Evolutionary conservation across 2,113 vertebrate genomes (phyloP).

Genomic region (Aegotheles bennettii): DNA sequence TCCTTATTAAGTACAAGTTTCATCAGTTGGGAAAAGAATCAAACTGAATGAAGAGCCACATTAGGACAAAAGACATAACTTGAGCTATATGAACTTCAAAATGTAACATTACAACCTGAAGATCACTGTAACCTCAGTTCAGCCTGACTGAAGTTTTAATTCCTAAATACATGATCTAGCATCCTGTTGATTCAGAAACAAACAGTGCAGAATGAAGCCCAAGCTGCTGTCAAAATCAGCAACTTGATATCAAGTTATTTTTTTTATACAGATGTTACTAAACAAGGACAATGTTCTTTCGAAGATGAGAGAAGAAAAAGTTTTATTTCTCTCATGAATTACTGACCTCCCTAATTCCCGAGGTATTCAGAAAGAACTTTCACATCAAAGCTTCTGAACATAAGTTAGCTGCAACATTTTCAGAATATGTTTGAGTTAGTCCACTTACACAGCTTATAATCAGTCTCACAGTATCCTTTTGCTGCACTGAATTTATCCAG

Average conservation of each 20-base stretch:
- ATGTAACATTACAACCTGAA: fast-evolving
- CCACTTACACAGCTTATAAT: not conserved
- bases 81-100: not conserved
- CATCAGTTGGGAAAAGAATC: not conserved
- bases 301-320: too few species aligned
- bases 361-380: not conserved
- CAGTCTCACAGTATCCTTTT: not conserved
- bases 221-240: not conserved
- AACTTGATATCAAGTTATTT: too few species aligned
- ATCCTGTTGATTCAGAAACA: not conserved
- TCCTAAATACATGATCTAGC: not conserved
- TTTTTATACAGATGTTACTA: too few species aligned
- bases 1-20: not conserved
- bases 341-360: not conserved
- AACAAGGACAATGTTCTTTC: too few species aligned
- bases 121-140: not conserved
- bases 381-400: not conserved
- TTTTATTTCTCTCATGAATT: too few species aligned
- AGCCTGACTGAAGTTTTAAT: not conserved
- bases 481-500: not conserved
- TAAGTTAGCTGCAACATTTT: not conserved
- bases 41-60: not conserved
- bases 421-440: not conserved
- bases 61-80: not conserved
- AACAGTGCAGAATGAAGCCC: not conserved